Evolutionary conservation across 2,113 vertebrate genomes (phyloP).

Genomic region (Oncorhynchus clarkii): DNA sequence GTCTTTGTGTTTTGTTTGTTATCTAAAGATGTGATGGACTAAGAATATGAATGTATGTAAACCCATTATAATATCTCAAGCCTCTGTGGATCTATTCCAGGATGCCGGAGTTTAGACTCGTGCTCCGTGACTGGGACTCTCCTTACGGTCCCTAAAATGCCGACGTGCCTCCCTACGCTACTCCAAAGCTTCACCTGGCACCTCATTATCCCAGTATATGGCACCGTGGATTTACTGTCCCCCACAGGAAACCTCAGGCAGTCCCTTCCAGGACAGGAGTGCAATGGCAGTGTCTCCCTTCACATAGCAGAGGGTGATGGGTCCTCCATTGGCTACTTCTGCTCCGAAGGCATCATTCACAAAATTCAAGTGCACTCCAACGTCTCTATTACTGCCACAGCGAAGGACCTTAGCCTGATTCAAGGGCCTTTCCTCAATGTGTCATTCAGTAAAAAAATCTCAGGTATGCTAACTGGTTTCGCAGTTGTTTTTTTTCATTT

Average conservation of each 20-base stretch:
- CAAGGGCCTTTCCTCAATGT: slow-evolving; percentile 69
- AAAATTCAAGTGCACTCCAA: slow-evolving; percentile 83
- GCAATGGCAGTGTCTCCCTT: slow-evolving; percentile 68
- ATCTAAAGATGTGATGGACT: no score
- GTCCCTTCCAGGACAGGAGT: slow-evolving; percentile 68
- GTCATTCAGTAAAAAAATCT: slow-evolving; percentile 75
- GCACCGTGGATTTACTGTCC: slow-evolving; percentile 68
- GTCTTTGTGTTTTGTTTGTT: no score
- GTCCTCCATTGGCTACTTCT: slow-evolving; percentile 81
- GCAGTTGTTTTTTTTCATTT: background rate
- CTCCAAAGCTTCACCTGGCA: slow-evolving; percentile 83
- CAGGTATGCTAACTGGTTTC: slow-evolving; percentile 67
- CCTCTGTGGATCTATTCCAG: slow-evolving; percentile 22
- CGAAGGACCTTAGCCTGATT: slow-evolving; percentile 49
- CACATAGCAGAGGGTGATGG: slow-evolving; percentile 56
- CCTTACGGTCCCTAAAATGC: slow-evolving; percentile 71
- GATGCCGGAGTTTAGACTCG: slow-evolving; percentile 55
- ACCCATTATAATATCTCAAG: no score
- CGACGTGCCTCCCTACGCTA: slow-evolving; percentile 71
- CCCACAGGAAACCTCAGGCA: slow-evolving; percentile 74
- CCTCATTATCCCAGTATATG: slow-evolving; percentile 65
- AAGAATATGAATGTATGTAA: no score
- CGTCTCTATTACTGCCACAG: slow-evolving; percentile 71
- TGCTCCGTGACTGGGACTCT: slow-evolving; percentile 59
- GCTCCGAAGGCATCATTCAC: slow-evolving; percentile 76